phyloP scores from a whole-genome alignment of 2,797 vertebrate species.

The Limosa lapponica region DNA sequence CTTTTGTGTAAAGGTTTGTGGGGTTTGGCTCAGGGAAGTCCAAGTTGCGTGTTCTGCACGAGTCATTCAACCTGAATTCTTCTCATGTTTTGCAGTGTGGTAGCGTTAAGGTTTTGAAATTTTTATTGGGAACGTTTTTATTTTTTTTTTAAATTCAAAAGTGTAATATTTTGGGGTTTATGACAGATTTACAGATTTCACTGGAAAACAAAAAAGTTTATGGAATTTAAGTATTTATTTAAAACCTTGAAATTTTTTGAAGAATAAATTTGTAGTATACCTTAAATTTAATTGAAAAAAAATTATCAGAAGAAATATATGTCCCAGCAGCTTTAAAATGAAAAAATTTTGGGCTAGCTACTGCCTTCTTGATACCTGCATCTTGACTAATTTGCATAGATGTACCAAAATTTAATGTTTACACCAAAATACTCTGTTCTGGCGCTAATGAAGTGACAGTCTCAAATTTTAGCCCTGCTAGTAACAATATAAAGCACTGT shows the following conservation, averaged over 20 bases:
- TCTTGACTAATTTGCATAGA: not conserved
- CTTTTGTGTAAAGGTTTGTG: not conserved
- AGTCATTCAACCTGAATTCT: not conserved
- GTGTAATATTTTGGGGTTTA: not conserved
- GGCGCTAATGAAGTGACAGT: accelerated
- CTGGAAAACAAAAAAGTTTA: not conserved
- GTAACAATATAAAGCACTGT: not conserved
- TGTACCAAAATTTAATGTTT: not conserved
- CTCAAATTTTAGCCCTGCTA: not conserved
- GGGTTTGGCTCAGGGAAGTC: not conserved
- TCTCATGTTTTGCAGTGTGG: not conserved
- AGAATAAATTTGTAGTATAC: not conserved
- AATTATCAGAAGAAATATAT: not conserved
- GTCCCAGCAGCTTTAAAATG: not conserved
- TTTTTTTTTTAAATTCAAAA: not conserved
- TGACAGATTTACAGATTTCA: not conserved
- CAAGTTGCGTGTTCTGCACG: not conserved
- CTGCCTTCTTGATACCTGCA: not conserved
- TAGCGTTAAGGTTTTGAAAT: not conserved
- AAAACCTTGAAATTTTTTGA: not conserved
- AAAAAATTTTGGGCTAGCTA: not conserved
- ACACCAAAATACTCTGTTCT: not conserved
- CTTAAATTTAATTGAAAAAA: not conserved
- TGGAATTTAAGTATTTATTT: not conserved
- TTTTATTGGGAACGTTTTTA: not conserved